Evolutionary conservation across 2,113 vertebrate species (phyloP).

Genomic region (Forbesichthys agassizii): DNA sequence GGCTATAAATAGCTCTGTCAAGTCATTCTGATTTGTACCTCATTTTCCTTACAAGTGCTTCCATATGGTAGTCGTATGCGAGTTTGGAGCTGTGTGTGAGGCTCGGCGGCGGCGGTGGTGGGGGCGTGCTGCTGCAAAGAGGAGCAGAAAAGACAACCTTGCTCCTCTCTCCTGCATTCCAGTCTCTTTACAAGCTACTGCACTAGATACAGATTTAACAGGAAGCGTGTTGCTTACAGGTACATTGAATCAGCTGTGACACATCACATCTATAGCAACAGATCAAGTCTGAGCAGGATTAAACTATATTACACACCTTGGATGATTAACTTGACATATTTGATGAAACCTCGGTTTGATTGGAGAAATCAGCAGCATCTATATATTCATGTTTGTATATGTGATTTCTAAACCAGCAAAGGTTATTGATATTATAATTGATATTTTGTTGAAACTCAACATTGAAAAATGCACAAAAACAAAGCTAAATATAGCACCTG

Average conservation of each 20-base stretch:
- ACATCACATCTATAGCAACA: too few relatives aligned
- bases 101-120: background rate
- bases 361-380: background rate
- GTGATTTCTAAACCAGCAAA: background rate
- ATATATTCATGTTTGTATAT: background rate
- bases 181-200: background rate
- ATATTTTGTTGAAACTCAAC: conserved; percentile 13
- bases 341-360: background rate
- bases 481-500: background rate
- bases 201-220: background rate
- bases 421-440: background rate
- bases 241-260: too few relatives aligned
- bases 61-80: conserved; percentile 37
- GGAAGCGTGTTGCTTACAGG: too few relatives aligned
- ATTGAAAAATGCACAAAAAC: background rate
- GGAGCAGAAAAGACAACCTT: conserved; percentile 6
- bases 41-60: conserved; percentile 33
- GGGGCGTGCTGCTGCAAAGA: background rate
- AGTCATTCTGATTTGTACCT: conserved; percentile 41
- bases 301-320: background rate
- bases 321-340: background rate
- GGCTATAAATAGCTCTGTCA: conserved; percentile 29
- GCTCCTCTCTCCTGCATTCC: conserved; percentile 17
- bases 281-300: too few relatives aligned
- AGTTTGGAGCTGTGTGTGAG: background rate